phyloP scores from a whole-genome alignment of 2,888 invertebrate species.

The Campoplex nolae region DNA sequence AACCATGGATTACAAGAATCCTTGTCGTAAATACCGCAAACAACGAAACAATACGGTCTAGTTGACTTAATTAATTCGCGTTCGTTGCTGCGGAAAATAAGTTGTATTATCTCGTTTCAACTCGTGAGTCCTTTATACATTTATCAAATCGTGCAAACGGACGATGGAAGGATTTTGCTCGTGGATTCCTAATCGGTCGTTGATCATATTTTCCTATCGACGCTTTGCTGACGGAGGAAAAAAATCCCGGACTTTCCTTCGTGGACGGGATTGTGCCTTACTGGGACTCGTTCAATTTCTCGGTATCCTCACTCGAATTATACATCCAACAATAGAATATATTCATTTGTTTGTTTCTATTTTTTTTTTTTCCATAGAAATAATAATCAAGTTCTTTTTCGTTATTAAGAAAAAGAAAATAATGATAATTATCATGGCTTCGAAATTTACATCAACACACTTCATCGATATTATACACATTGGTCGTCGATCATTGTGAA shows the following conservation, averaged over 20 bases:
- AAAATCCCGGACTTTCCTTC: conserved; percentile 28
- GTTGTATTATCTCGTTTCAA: background rate
- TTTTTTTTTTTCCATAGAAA: conserved; percentile 13
- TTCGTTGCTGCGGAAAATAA: background rate
- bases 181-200: conserved; percentile 14
- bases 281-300: conserved; percentile 11
- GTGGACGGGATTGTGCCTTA: conserved; percentile 48
- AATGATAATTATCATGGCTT: conserved; percentile 24
- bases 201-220: background rate
- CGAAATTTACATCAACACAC: conserved; percentile 21
- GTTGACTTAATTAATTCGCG: background rate
- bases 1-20: background rate
- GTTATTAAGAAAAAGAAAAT: conserved; percentile 13
- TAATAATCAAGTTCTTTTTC: background rate
- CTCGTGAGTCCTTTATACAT: background rate
- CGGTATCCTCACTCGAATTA: conserved; percentile 23
- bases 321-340: conserved; percentile 32
- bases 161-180: conserved; percentile 9
- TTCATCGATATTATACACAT: conserved; percentile 32
- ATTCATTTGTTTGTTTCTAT: background rate
- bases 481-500: conserved; percentile 31
- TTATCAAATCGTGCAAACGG: background rate
- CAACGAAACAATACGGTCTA: background rate
- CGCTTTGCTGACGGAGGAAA: background rate
- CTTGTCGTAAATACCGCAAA: background rate